Evolutionary conservation across 2,888 invertebrate genomes (phyloP), one percentile per base, ranked within the genome.

Genomic region (Amaurobius ferox): DNA sequence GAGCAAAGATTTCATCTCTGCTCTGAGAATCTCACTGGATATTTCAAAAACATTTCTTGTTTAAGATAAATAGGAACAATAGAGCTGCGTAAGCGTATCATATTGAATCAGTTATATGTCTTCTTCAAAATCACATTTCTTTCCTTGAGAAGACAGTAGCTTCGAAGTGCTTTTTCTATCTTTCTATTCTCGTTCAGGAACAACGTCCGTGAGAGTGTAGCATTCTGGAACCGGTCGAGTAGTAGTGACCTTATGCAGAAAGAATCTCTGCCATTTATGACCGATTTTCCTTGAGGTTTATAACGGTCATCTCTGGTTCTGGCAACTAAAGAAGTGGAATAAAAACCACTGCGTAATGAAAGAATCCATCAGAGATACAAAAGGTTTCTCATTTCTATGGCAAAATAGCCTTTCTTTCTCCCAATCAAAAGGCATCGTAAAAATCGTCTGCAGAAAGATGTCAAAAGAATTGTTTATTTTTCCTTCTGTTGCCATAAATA

Each of bases 281-380:
- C 55, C 55, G 55, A 55, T 55, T 55, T 55, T 55, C 23, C 55
- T 55, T 55, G 55, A 55, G 16, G 23, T 55, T 55, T 55, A 55
- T 23, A 23, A 16, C 55, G 55, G 55, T 55, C 55, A 55, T n/a
- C 55, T 2, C 23, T 6, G 23, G 16, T 44, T 44, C 23, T 55
- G 55, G 23, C 44, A 44, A 2, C 16, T 44, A 1, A 44, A 11
- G 44, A 16, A 44, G 11, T 35, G 35, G 6, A 35, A 35, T 35
- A 44, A 16, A 44, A 16, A 2, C 13, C 44, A 13, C 16, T 44
- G 9, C 2, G 44, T 16, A 44, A 11, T 16, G 16, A 44, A 16
- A 44, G 6, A 16, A 44, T 13, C 16, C 44, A 11, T 44, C 13
- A 2, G 9, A 16, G 2, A 16, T 16, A 44, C 44, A 44, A 44